Evolutionary conservation across 2,888 invertebrate species (phyloP), one percentile per base, ranked within the genome.

Genomic region (Pseudoips prasinana): DNA sequence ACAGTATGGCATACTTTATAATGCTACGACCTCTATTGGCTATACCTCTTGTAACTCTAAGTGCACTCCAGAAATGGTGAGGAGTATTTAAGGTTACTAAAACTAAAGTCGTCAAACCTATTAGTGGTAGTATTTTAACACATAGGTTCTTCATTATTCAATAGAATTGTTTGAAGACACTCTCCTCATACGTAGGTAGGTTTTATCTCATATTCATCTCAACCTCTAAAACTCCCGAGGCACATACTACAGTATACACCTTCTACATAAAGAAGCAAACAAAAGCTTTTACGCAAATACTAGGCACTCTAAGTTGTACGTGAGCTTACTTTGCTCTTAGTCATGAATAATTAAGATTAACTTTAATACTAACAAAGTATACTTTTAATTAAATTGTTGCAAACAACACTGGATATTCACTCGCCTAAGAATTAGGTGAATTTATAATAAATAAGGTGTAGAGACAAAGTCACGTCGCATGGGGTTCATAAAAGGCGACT

Each of bases 401-500:
- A 34, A 56, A 51, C 50, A 47, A 49, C 52, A 46, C 50, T 51
- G 44, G 45, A 46, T 51, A 61, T 56, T 49, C 57, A 56, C 50
- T 52, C 39, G 46, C 45, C 45, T 51, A 46, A 39, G 51, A 63
- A 53, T 64, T 56, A 57, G 49, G 36, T 59, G 39, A 53, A 58
- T 58, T 58, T 53, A 50, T 61, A 58, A 61, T 60, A 34, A 37
- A 46, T 39, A 34, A 38, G 52, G 40, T 35, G 11, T 29, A 25
- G 23, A 25, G 22, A 20, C 7, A 11, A 35, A 49, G 58, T 48
- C 58, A 56, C 53, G 59, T 55, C 56, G 37, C 55, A 28, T 25
- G 55, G 50, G 52, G 47, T 46, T 60, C 60, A 48, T 58, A 57
- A 63, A 58, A 20, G 51, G 44, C 39, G 44, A n/a, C n/a, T 38